Evolutionary conservation across 2,888 invertebrate genomes (phyloP), one percentile per base, ranked within the genome.

Genomic region (Apamea epomidion): DNA sequence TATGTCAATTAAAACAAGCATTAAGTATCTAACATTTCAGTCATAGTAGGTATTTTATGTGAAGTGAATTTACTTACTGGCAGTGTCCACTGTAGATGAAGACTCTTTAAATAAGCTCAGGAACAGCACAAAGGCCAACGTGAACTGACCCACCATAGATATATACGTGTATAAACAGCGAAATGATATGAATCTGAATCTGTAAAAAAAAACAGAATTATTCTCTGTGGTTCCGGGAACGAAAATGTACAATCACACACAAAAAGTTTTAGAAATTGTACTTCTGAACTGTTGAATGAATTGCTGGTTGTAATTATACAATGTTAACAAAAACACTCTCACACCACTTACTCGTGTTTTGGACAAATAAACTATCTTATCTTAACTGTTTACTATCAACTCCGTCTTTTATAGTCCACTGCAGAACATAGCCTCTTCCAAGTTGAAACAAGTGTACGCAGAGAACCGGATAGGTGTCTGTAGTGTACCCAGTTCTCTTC

Each of bases 161-260:
- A 94, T 0, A 0, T 92, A 79, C 0, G 93, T 90, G 76, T 94
- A 95, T 0, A 91, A 1, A 75, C 91, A 93, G 70, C 94, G 91
- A 84, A 91, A 92, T 0, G 95, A 95, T 14, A 87, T 85, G 12
- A 89, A 90, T 25, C 89, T 92, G 71, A 95, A 95, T 70, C 95
- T 95, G 91, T 8, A 89, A 91, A 69, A 83, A 73, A 73, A 62
- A 65, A 14, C 16, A 18, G 18, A 14, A 0, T 14, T 21, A 45
- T 25, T 32, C 0, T 64, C 8, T 12, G 7, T 21, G 6, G 10
- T 76, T n/a, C 21, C n/a, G 21, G n/a, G 16, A 76, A 48, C 32
- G 1, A 37, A 48, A 5, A 18, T 37, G 18, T 51, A 51, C 62
- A 37, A 77, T 29, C 60, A 14, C 10, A 48, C 1, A 8, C 48